A percentile compares a stretch with the other conserved stretches of the same genome.
Evolutionary conservation across 1,140 invertebrate species (phyloP).

Genomic region (Rhyzopertha dominica): DNA sequence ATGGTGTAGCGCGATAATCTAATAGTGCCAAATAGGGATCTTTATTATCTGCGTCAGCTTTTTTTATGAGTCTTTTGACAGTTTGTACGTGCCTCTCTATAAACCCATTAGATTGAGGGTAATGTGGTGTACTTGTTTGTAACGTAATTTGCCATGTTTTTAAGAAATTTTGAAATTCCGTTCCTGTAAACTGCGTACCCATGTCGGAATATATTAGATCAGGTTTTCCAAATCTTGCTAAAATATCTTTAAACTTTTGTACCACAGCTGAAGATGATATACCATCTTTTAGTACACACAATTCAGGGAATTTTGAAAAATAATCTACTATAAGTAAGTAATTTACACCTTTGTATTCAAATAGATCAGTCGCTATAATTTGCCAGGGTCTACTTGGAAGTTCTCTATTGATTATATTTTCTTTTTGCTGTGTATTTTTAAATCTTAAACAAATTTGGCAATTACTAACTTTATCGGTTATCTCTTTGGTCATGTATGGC

Average conservation of each 20-base stretch:
- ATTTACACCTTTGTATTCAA: not conserved
- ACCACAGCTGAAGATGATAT: conserved; percentile 7
- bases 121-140: conserved; percentile 37
- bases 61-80: conserved; percentile 39
- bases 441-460: conserved; percentile 10
- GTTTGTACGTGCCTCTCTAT: conserved; percentile 38
- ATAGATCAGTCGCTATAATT: conserved; percentile 4
- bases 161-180: conserved; percentile 42
- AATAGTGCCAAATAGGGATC: conserved; percentile 21
- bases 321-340: conserved; percentile 1
- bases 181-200: conserved; percentile 39
- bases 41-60: conserved; percentile 16
- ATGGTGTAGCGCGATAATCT: conserved; percentile 27
- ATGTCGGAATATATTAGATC: conserved; percentile 39
- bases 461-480: conserved; percentile 3
- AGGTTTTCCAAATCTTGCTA: conserved; percentile 36
- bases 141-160: conserved; percentile 43
- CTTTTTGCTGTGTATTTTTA: conserved; percentile 8
- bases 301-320: conserved; percentile 3
- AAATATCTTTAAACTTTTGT: conserved; percentile 30
- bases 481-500: conserved; percentile 5
- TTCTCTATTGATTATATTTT: conserved; percentile 33
- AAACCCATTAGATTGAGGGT: conserved; percentile 40
- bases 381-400: conserved; percentile 19
- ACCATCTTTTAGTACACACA: conserved; percentile 2